phyloP scores from a whole-genome alignment of 2,888 invertebrate species.

The Apocheima hispidaria region DNA sequence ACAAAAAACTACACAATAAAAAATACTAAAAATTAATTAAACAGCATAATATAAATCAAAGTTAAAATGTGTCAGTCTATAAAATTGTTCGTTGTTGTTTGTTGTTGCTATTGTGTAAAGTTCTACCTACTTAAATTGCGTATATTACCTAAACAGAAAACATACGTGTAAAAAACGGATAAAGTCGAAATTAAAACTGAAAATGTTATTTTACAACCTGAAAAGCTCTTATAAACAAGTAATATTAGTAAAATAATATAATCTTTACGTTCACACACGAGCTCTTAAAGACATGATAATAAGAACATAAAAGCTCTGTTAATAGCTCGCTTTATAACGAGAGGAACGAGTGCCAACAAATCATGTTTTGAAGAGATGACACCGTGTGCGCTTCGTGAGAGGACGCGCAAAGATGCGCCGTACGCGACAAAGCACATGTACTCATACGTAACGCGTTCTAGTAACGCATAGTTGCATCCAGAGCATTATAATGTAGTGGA shows the following conservation, averaged over 20 bases:
- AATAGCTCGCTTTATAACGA: conserved; percentile 29
- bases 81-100: too few species aligned
- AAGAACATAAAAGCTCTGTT: conserved; percentile 41
- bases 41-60: too few species aligned
- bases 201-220: neutral
- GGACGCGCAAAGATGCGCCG: conserved; percentile 45
- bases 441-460: conserved; percentile 58
- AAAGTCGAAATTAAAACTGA: too few species aligned
- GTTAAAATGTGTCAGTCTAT: too few species aligned
- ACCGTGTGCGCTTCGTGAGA: conserved; percentile 40
- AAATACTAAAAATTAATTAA: too few species aligned
- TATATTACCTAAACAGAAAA: too few species aligned
- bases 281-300: conserved; percentile 22
- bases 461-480: conserved; percentile 78
- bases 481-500: conserved; percentile 80
- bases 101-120: too few species aligned
- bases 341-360: conserved; percentile 70
- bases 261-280: conserved; percentile 14
- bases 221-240: neutral
- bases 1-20: too few species aligned
- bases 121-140: too few species aligned
- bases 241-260: conserved; percentile 1
- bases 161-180: too few species aligned
- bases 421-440: conserved; percentile 38
- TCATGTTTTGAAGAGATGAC: conserved; percentile 71